Evolutionary conservation across 2,888 invertebrate species (phyloP).

Genomic region (Apocheima hispidaria): DNA sequence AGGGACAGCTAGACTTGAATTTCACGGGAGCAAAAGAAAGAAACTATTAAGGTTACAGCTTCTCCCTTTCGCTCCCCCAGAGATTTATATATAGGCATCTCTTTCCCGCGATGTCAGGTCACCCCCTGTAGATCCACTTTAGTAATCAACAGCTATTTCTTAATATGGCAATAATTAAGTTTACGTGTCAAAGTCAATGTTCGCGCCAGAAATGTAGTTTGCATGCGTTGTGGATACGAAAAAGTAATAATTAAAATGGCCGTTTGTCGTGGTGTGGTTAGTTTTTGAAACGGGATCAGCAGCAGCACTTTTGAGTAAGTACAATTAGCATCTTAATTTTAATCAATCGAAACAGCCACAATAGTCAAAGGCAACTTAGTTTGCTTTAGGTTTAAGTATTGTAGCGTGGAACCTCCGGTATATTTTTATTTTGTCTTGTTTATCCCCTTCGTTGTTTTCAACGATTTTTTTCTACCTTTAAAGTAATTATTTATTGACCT

Average conservation of each 20-base stretch:
- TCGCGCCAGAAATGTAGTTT: conserved; percentile 72
- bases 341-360: neutral
- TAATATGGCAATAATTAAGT: neutral
- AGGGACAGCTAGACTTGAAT: too few relatives aligned
- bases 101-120: too few relatives aligned
- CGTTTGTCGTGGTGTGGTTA: conserved; percentile 16
- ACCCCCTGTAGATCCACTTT: too few relatives aligned
- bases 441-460: too few relatives aligned
- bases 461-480: neutral
- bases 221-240: conserved; percentile 3
- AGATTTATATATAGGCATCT: too few relatives aligned
- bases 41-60: too few relatives aligned
- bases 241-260: conserved; percentile 43
- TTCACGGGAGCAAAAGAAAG: too few relatives aligned
- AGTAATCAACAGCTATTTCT: neutral
- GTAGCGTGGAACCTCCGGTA: neutral
- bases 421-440: neutral
- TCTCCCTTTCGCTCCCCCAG: too few relatives aligned
- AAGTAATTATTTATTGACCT: too few relatives aligned
- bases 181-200: conserved; percentile 47
- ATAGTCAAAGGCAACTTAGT: neutral
- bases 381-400: neutral
- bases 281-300: conserved; percentile 14
- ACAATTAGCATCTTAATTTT: neutral
- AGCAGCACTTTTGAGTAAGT: neutral